These are phyloP conservation scores for Drosophila pseudoobscura DNA, from an alignment of 1,140 invertebrate genomes.

Conservation along the genomic window DNA sequence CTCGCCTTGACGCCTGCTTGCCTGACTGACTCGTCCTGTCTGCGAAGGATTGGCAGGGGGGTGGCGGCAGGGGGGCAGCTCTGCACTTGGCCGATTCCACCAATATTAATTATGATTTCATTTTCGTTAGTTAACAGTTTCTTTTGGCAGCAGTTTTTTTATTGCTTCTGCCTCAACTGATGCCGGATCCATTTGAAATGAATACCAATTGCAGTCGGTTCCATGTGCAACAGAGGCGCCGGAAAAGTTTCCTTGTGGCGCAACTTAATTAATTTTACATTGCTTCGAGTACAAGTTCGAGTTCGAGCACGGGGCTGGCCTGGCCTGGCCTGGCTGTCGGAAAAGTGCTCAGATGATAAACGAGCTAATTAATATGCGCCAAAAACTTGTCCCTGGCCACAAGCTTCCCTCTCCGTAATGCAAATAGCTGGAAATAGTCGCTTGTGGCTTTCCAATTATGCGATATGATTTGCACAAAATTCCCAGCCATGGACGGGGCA, in stretches of 20 bases:
- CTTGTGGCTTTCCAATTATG: slow-evolving; percentile 66
- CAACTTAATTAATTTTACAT: slow-evolving; percentile 81
- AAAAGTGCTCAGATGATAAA: slow-evolving; percentile 78
- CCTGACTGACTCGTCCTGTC: slow-evolving; percentile 18
- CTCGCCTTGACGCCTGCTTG: slow-evolving; percentile 60
- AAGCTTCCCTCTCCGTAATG: slow-evolving; percentile 2
- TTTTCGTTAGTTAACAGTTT: slow-evolving; percentile 55
- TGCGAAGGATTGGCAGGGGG: slow-evolving; percentile 10
- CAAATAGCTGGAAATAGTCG: slow-evolving; percentile 47
- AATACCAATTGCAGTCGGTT: slow-evolving; percentile 31
- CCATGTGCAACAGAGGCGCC: background rate
- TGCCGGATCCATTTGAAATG: slow-evolving; percentile 27
- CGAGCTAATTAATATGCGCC: slow-evolving; percentile 78
- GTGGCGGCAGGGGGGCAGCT: background rate
- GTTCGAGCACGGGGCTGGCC: slow-evolving; percentile 8
- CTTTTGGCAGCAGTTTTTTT: slow-evolving; percentile 25
- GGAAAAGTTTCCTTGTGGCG: slow-evolving; percentile 60
- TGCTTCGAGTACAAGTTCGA: slow-evolving; percentile 50
- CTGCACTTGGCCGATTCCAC: slow-evolving; percentile 69
- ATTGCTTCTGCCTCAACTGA: slow-evolving; percentile 10
- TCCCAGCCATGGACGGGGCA: slow-evolving; percentile 7
- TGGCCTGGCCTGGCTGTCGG: slow-evolving; percentile 53
- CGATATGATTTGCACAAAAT: slow-evolving; percentile 63
- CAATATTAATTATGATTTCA: slow-evolving; percentile 80
- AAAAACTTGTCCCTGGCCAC: slow-evolving; percentile 45